Conservation (phyloP, 2,888 invertebrate species). For the Panorpa germanica region DNA sequence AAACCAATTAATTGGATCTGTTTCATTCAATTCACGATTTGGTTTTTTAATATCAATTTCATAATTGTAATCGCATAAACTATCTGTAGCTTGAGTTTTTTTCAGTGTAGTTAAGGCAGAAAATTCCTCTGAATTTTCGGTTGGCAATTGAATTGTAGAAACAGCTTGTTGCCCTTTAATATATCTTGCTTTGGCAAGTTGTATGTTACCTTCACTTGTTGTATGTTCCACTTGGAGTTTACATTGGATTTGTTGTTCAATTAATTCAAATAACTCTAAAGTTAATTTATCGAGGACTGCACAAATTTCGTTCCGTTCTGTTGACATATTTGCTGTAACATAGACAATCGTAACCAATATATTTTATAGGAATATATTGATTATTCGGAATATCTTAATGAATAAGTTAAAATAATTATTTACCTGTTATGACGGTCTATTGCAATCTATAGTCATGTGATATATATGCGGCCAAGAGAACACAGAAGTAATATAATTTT, state of each 20-base stretch:
- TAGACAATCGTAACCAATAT: too few relatives aligned
- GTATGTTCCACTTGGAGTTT: conserved; percentile 49
- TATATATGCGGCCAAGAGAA: too few relatives aligned
- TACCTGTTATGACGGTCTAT: too few relatives aligned
- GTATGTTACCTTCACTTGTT: conserved; percentile 47
- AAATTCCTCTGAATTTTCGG: conserved; percentile 34
- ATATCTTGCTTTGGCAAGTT: conserved; percentile 60
- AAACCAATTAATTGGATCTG: conserved; percentile 70
- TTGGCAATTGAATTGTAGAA: conserved; percentile 48
- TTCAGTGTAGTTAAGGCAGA: conserved; percentile 24
- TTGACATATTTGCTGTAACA: too few relatives aligned
- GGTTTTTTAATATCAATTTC: conserved; percentile 20
- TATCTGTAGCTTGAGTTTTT: conserved; percentile 22
- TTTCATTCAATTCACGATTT: conserved; percentile 22
- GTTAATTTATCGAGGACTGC: conserved; percentile 45
- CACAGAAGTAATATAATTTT: too few relatives aligned
- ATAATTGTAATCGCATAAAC: conserved; percentile 18
- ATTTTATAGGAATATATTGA: too few relatives aligned
- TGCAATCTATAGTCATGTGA: too few relatives aligned
- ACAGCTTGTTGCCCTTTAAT: conserved; percentile 60
- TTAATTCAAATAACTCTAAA: conserved; percentile 46
- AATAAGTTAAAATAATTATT: too few relatives aligned
- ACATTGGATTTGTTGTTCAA: conserved; percentile 49
- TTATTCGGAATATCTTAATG: too few relatives aligned
- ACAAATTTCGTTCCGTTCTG: conserved; percentile 26